These are phyloP conservation scores for Branchipolynoe longqiensis DNA, from an alignment of 2,888 invertebrate genomes.

Conservation along the genomic window DNA sequence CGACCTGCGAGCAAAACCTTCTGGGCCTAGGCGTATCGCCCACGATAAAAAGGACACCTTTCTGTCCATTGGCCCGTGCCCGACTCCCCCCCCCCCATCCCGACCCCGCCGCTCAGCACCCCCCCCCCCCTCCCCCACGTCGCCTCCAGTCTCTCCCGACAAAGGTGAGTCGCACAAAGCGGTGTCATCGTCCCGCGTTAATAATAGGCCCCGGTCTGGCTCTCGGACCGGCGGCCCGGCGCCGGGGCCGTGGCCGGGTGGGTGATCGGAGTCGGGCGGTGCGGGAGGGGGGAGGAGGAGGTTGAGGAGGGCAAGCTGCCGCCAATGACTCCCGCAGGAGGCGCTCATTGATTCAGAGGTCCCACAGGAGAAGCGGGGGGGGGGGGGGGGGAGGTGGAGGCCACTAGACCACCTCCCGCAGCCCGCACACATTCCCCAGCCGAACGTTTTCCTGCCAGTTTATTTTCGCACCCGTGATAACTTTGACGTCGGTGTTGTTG, in stretches of 20 bases:
- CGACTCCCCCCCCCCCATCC: too few species aligned
- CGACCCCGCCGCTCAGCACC: not conserved
- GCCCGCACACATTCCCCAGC: not conserved
- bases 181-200: slow-evolving; percentile 18
- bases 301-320: too few species aligned
- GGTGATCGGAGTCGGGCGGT: not conserved
- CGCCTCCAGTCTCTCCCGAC: not conserved
- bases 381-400: not conserved
- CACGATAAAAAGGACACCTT: too few species aligned
- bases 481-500: not conserved
- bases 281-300: too few species aligned
- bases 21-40: too few species aligned
- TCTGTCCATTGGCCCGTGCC: too few species aligned
- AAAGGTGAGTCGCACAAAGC: not conserved
- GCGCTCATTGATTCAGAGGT: not conserved
- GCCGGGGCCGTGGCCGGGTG: not conserved
- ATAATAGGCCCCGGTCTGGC: slow-evolving; percentile 1
- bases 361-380: not conserved
- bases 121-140: not conserved
- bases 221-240: not conserved
- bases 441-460: not conserved
- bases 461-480: slow-evolving; percentile 10
- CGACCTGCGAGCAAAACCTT: too few species aligned
- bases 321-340: slow-evolving; percentile 14
- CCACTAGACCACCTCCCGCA: not conserved